Conservation (phyloP, 64 coral and sea anemone species). For the Stichodactyla mertensii region DNA sequence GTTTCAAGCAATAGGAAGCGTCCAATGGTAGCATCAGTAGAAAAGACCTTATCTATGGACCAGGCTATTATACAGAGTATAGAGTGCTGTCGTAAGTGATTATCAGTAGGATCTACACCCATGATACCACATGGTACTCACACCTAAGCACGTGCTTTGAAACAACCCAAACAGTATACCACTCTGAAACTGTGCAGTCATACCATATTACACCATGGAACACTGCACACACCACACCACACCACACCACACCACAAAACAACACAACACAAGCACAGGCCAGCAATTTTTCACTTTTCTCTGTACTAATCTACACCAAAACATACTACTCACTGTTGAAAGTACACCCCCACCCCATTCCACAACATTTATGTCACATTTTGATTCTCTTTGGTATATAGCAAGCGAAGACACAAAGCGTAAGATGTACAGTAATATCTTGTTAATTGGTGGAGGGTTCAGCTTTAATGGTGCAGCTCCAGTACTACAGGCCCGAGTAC, state of each 20-base stretch:
- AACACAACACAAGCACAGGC: not conserved
- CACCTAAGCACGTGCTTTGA: no score
- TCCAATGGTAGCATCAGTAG: slow-evolving; percentile 26
- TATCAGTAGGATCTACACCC: not conserved
- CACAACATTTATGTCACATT: not conserved
- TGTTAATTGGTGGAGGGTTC: slow-evolving; percentile 89
- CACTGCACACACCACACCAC: not conserved
- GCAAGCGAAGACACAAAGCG: slow-evolving; percentile 90
- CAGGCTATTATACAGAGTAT: slow-evolving; percentile 93
- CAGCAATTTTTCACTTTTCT: no score
- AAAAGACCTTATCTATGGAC: slow-evolving; percentile 84
- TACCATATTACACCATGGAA: no score
- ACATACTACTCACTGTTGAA: no score
- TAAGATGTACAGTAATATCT: slow-evolving; percentile 82
- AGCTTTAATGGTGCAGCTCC: slow-evolving; percentile 77
- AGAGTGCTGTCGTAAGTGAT: slow-evolving; percentile 73
- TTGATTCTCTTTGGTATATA: not conserved
- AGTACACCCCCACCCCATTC: no score
- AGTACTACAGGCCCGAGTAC: slow-evolving; percentile 69
- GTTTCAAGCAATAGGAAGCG: slow-evolving; percentile 4
- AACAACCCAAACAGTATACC: no score
- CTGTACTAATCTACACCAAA: no score
- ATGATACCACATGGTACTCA: no score
- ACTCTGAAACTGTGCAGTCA: no score
- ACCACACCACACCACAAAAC: not conserved